A percentile compares a stretch with the other conserved stretches of the same genome.
Evolutionary conservation across 2,888 invertebrate genomes (phyloP).

Genomic region (Phoronis australis): DNA sequence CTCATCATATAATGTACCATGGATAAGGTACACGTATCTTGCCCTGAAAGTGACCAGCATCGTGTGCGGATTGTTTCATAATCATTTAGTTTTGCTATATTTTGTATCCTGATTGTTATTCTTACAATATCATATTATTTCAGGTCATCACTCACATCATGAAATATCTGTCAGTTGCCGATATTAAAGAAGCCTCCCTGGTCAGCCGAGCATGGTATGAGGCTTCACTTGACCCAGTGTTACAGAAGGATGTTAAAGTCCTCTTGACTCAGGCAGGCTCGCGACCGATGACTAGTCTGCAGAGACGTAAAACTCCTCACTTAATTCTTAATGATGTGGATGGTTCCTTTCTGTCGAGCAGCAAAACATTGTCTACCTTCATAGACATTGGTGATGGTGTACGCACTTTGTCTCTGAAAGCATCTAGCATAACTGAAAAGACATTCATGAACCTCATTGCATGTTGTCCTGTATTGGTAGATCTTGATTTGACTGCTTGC

Average conservation of each 20-base stretch:
- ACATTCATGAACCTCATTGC: slow-evolving; percentile 34
- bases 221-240: slow-evolving; percentile 62
- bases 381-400: slow-evolving; percentile 27
- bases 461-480: slow-evolving; percentile 56
- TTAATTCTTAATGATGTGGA: slow-evolving; percentile 37
- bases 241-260: slow-evolving; percentile 59
- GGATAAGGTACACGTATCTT: too few relatives aligned
- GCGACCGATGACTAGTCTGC: slow-evolving; percentile 16
- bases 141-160: slow-evolving; percentile 45
- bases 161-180: slow-evolving; percentile 56
- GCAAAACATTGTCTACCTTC: slow-evolving; percentile 29
- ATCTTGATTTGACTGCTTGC: slow-evolving; percentile 63
- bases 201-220: slow-evolving; percentile 66
- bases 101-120: too few relatives aligned
- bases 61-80: too few relatives aligned
- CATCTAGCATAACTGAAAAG: slow-evolving; percentile 40
- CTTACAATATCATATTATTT: too few relatives aligned
- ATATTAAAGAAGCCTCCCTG: slow-evolving; percentile 63
- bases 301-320: slow-evolving; percentile 26
- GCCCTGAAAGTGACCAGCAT: too few relatives aligned
- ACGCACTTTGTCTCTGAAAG: slow-evolving; percentile 34
- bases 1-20: too few relatives aligned
- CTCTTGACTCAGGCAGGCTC: slow-evolving; percentile 38
- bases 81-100: too few relatives aligned
- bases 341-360: slow-evolving; percentile 24